Percentiles rank a stretch among this genome's conserved stretches.
Conservation (phyloP, 1,140 invertebrate species). For the Cyphomyrmex costatus region DNA sequence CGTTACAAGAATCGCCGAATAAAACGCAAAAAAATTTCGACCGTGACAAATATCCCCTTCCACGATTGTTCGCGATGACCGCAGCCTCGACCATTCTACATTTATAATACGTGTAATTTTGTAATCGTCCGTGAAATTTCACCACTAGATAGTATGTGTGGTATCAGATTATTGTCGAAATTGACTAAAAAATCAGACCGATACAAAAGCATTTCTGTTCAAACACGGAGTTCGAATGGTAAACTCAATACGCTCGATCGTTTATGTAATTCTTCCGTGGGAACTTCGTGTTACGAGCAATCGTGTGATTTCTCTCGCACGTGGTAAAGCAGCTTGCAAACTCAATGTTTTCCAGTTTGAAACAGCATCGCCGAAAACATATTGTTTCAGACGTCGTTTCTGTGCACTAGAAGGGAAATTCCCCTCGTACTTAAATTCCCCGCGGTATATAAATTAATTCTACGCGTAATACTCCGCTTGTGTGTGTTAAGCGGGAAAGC, state of each 20-base stretch:
- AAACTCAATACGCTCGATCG: background rate
- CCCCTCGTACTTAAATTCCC: slow-evolving; percentile 23
- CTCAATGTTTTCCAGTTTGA: slow-evolving; percentile 46
- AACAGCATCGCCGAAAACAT: background rate
- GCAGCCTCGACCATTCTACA: slow-evolving; percentile 30
- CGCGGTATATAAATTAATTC: slow-evolving; percentile 50
- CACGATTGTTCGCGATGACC: background rate
- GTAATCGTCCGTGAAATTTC: background rate
- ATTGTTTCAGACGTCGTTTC: slow-evolving; percentile 17
- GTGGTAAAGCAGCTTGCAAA: background rate
- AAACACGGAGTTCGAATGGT: background rate
- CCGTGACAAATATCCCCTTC: background rate
- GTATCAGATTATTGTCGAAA: background rate
- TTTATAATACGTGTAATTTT: background rate
- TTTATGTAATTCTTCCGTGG: slow-evolving; percentile 25
- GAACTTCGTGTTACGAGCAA: slow-evolving; percentile 14
- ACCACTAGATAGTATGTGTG: no score
- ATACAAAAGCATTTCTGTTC: background rate
- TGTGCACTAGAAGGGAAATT: background rate
- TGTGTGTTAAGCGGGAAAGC: slow-evolving; percentile 18
- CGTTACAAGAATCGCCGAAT: background rate
- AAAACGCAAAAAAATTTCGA: slow-evolving; percentile 20
- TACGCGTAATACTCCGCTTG: background rate
- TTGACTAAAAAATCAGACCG: background rate
- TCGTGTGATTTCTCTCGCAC: slow-evolving; percentile 26